Base-by-base conservation (phyloP, 2,888 invertebrate genomes). In the Drosophila histrio region DNA sequence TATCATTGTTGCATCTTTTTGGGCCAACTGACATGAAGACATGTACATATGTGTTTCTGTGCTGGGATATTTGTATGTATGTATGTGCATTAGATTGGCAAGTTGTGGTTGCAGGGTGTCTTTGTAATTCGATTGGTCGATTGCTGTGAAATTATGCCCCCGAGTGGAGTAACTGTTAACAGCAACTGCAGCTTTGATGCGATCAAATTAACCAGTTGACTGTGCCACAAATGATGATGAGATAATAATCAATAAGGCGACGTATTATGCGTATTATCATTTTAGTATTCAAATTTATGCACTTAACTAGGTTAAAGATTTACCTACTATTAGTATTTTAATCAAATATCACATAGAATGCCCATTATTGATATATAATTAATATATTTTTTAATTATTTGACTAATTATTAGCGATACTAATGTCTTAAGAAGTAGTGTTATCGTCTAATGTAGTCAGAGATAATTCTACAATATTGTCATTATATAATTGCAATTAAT, bases 51-150 rank as follows among this genome's bases (percentile, higher is more conserved):
- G 61, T 53, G 17, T 36, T 15, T 78, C 49, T 49, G 61, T 53
- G 17, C 24, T 15, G 1, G 26, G 1, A 19, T 63, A 52, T 81
- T 59, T 63, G 6, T 28, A 47, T 60, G 57, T 70, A 62, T 76
- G 68, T 59, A 43, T 78, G 62, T 64, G 61, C 76, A 77, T 78
- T 78, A 85, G 78, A 87, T 73, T 49, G 69, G 68, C 77, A 86
- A 64, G 57, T 72, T 53, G 36, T 54, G 58, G 58, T 54, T 73
- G 22, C 38, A 46, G 72, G 77, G 57, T 34, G 41, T 26, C 24
- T 44, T 47, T 41, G 44, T 72, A 77, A 77, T 77, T 61, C 71
- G 71, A 76, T 70, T 70, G 47, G 26, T 41, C 28, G 41, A 15
- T 57, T 30, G 67, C 57, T 47, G 46, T 39, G 59, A 64, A 82